Percentiles rank a stretch among this genome's conserved stretches.
Evolutionary conservation across 2,888 invertebrate species (phyloP).

Genomic region (Pristionchus maxplancki): DNA sequence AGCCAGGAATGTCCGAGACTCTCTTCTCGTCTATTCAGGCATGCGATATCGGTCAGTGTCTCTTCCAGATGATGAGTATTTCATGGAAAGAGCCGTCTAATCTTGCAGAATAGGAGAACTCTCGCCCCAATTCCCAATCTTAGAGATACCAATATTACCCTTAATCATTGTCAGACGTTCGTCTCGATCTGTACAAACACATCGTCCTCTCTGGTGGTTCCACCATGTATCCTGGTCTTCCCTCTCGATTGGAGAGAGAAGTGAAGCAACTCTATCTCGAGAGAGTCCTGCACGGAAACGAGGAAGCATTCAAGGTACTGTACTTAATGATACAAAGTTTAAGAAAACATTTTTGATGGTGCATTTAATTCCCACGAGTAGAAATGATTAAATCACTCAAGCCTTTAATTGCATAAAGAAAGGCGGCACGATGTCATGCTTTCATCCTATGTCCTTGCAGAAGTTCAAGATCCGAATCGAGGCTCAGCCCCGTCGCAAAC

Average conservation of each 20-base stretch:
- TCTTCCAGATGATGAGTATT: too few species aligned
- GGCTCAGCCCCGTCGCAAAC: slow-evolving; percentile 97
- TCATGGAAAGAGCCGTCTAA: too few species aligned
- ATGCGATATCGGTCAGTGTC: slow-evolving; percentile 85
- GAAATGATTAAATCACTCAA: too few species aligned
- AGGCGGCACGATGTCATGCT: too few species aligned
- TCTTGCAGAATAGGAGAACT: too few species aligned
- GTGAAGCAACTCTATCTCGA: slow-evolving; percentile 98
- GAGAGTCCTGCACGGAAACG: slow-evolving; percentile 94
- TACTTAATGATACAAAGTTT: too few species aligned
- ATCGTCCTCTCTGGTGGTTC: slow-evolving; percentile 98
- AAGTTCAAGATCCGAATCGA: slow-evolving; percentile 99
- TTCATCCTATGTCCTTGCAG: too few species aligned
- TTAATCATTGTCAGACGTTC: slow-evolving; percentile 84
- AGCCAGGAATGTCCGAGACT: slow-evolving; percentile 86
- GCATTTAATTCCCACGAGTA: too few species aligned
- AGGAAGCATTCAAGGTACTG: slow-evolving; percentile 81
- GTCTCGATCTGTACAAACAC: slow-evolving; percentile 97
- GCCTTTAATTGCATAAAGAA: too few species aligned
- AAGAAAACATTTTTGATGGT: too few species aligned
- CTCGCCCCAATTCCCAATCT: too few species aligned
- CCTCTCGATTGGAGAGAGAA: slow-evolving; percentile 91
- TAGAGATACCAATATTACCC: too few species aligned
- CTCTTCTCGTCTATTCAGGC: slow-evolving; percentile 97
- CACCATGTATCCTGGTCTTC: slow-evolving; percentile 99